Evolutionary conservation across 2,888 invertebrate species (phyloP).

Genomic region (Anodontia alba): DNA sequence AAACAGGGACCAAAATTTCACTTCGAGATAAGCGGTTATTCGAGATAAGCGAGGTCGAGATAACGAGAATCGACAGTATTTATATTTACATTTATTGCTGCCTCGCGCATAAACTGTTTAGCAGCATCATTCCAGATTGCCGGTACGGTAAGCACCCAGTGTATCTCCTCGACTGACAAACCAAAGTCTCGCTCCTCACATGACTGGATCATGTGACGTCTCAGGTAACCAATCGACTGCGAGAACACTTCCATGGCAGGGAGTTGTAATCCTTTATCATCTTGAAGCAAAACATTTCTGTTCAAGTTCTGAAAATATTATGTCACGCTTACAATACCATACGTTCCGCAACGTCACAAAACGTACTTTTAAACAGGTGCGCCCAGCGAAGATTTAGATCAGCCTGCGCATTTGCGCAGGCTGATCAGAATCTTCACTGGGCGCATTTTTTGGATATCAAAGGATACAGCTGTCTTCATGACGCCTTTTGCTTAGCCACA

Average conservation of each 20-base stretch:
- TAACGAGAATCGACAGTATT: no score
- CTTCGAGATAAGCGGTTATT: no score
- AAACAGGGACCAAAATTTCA: no score
- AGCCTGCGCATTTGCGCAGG: no score
- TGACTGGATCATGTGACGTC: slow-evolving; percentile 22
- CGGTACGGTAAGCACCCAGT: slow-evolving; percentile 51
- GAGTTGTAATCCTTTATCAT: slow-evolving; percentile 43
- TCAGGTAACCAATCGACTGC: slow-evolving; percentile 29
- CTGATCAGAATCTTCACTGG: no score
- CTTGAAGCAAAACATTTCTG: slow-evolving; percentile 41
- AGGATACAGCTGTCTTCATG: no score
- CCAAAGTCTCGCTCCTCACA: not conserved
- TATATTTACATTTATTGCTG: slow-evolving; percentile 32
- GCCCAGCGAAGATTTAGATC: no score
- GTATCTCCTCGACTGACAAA: slow-evolving; percentile 16
- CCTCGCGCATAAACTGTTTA: slow-evolving; percentile 56
- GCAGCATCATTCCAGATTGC: slow-evolving; percentile 50
- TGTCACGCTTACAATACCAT: no score
- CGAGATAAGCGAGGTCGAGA: no score
- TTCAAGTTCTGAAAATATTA: slow-evolving; percentile 34
- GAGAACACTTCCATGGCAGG: slow-evolving; percentile 48
- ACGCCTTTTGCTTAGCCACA: not conserved
- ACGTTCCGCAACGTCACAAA: no score
- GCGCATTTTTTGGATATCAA: no score
- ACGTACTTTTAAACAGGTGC: no score